Evolutionary conservation across 2,888 invertebrate genomes (phyloP), one percentile per base, ranked within the genome.

Genomic region (Rhagophthalmus giganteus): DNA sequence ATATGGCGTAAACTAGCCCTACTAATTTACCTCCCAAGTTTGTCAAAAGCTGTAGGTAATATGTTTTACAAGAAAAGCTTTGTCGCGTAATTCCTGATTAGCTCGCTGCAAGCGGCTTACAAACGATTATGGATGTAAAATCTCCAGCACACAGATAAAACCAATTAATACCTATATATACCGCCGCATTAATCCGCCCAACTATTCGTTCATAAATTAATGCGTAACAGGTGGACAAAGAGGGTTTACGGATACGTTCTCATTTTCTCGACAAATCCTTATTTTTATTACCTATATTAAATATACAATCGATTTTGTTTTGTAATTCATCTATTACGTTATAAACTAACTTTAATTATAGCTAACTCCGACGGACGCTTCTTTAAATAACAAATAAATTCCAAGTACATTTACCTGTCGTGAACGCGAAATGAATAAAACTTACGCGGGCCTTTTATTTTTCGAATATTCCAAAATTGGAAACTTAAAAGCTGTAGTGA

Each of bases 201-300:
- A 27, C 47, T 33, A 47, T 39, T 39, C 38, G 32, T 47, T 47
- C 32, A 47, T 47, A 47, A 47, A 47, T 39, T 38, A 47, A 15
- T 9, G 39, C 15, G 47, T 47, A 47, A 47, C 47, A 47, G 47
- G 47, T 47, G 47, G 47, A 47, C 39, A 33, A 20, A 16, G 14
- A 24, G 16, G 38, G 26, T 39, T 39, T 47, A 32, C 30, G 39
- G 26, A 26, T 47, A 27, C 32, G 32, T 32, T 47, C 39, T 33
- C n/a, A n/a, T n/a, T n/a, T n/a, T n/a, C n/a, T n/a, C n/a, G n/a
- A n/a, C n/a, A n/a, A n/a, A n/a, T n/a, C n/a, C n/a, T n/a, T n/a
- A n/a, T n/a, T n/a, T n/a, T n/a, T n/a, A n/a, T n/a, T n/a, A n/a
- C n/a, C n/a, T n/a, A n/a, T n/a, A n/a, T n/a, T n/a, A n/a, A n/a